These are phyloP conservation scores for Zhuqinia jingwanae DNA, from an alignment of 2,888 invertebrate genomes.

Conservation along the genomic window DNA sequence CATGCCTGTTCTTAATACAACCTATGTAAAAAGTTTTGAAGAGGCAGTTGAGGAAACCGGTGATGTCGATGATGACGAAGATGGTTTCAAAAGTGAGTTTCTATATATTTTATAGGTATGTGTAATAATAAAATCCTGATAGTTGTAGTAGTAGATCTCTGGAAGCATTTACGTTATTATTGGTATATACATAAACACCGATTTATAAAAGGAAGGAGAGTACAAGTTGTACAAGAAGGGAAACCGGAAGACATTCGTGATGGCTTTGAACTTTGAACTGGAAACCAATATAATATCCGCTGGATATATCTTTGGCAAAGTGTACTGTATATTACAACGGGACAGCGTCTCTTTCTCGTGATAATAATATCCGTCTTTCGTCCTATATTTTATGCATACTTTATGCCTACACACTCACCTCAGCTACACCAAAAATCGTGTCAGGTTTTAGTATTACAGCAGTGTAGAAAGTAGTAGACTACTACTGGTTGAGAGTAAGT, in stretches of 20 bases:
- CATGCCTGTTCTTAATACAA: constrained; percentile 14
- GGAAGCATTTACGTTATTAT: too few relatives aligned
- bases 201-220: constrained; percentile 22
- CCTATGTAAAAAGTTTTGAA: constrained; percentile 44
- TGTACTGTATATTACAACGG: not conserved
- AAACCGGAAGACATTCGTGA: constrained; percentile 72
- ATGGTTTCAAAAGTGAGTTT: constrained; percentile 27
- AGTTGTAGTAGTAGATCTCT: too few relatives aligned
- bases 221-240: constrained; percentile 46
- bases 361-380: constrained; percentile 40
- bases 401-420: not conserved
- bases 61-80: constrained; percentile 1
- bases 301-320: constrained; percentile 46
- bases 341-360: constrained; percentile 38
- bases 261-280: constrained; percentile 75
- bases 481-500: not conserved
- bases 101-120: not conserved
- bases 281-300: constrained; percentile 73
- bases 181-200: not conserved
- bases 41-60: constrained; percentile 42
- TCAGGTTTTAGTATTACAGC: constrained; percentile 4
- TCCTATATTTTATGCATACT: too few relatives aligned
- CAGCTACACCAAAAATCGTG: too few relatives aligned
- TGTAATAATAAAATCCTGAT: too few relatives aligned
- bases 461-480: not conserved